Evolutionary conservation across 2,888 invertebrate species (phyloP), one percentile per base, ranked within the genome.

Genomic region (Dynastes tityus): DNA sequence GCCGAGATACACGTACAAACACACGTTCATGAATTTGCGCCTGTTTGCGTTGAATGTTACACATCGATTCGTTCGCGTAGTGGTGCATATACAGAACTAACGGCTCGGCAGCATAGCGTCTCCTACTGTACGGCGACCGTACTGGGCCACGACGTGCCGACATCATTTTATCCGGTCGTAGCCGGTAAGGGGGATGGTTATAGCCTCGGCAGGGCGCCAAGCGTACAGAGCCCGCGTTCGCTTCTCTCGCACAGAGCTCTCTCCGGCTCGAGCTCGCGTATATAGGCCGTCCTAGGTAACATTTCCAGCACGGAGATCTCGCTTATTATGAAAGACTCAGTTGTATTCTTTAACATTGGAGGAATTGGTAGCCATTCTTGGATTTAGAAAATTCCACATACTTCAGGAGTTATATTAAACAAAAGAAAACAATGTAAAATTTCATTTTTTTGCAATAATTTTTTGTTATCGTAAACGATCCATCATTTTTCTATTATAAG

Each of bases 181-280:
- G 76, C 55, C 83, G 85, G 85, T 86, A 74, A 86, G 87, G 88
- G 85, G 88, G 89, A 88, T 87, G 88, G 88, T 88, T 88, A 88
- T 87, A 85, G 88, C 87, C 87, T 88, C 87, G 87, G 87, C 83
- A 82, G 83, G 88, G 88, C 88, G 88, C 88, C 87, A 87, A 87
- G 87, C 86, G n/a, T 32, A 74, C 73, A 45, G 73, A 61, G 73
- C 61, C 61, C 58, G 80, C 80, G 80, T 77, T 77, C 71, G 80
- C 79, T 45, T 37, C 73, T 40, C 61, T 61, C 61, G 22, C 45
- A 45, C 9, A 45, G 45, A 37, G 32, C 32, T 27, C 61, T n/a
- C 27, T 27, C 45, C 61, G 45, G 40, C 61, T 64, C 16, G 40
- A 40, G 45, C 40, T 32, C 11, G 37, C 40, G 49, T 65, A 49